Evolutionary conservation across 2,888 invertebrate genomes (phyloP).

Genomic region (Drosophila fulvimacula): DNA sequence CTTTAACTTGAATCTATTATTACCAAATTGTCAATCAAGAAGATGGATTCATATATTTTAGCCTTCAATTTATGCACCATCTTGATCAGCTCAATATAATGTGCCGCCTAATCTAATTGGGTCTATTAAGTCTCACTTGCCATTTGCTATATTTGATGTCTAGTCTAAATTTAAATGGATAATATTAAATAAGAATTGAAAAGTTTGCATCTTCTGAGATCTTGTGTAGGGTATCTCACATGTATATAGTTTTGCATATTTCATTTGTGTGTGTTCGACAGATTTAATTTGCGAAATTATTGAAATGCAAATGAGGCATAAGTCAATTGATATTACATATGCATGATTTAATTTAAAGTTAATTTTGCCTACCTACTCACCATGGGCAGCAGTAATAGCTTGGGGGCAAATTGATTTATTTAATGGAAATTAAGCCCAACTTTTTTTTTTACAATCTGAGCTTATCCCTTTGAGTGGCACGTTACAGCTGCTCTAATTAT

Average conservation of each 20-base stretch:
- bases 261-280: slow-evolving; percentile 12
- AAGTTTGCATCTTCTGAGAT: too few species aligned
- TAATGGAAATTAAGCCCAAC: not conserved
- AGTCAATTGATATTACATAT: slow-evolving; percentile 7
- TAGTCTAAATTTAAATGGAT: too few species aligned
- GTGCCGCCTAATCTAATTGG: too few species aligned
- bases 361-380: not conserved
- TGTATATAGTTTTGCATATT: slow-evolving; percentile 13
- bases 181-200: too few species aligned
- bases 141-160: not conserved
- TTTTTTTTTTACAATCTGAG: not conserved
- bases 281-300: slow-evolving; percentile 43
- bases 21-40: too few species aligned
- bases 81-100: too few species aligned
- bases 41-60: too few species aligned
- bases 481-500: slow-evolving; percentile 38
- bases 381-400: slow-evolving; percentile 7
- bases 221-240: not conserved
- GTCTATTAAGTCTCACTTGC: not conserved
- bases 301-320: slow-evolving; percentile 33
- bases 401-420: slow-evolving; percentile 9
- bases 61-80: too few species aligned
- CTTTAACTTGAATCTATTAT: too few species aligned
- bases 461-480: slow-evolving; percentile 15
- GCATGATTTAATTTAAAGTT: not conserved